Percentiles rank a stretch among this genome's conserved stretches.
Evolutionary conservation across 2,797 vertebrate species (phyloP).

Genomic region (Tympanoctomys barrerae): DNA sequence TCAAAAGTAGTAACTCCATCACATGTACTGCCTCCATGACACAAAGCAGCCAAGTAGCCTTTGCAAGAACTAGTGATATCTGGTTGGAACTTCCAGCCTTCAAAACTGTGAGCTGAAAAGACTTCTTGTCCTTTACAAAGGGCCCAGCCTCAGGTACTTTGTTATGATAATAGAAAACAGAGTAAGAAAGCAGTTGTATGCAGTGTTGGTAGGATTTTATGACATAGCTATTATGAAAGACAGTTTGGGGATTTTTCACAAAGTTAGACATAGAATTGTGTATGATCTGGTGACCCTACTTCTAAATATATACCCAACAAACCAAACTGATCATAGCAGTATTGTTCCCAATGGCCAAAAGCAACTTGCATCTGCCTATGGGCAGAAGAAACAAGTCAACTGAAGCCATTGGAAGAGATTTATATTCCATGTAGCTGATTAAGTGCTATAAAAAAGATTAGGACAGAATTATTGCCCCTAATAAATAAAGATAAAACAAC

Average conservation of each 20-base stretch:
- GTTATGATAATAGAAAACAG: background rate
- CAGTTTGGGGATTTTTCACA: background rate
- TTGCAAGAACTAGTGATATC: background rate
- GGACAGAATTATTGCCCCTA: constrained; percentile 46
- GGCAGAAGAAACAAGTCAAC: background rate
- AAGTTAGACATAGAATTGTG: background rate
- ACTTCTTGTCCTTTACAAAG: background rate
- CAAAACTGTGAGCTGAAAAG: background rate
- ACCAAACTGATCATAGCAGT: background rate
- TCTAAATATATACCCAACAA: background rate
- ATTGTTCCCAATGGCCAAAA: background rate
- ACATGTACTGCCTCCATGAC: background rate
- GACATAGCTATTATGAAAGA: background rate
- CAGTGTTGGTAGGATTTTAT: background rate
- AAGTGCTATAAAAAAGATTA: constrained; percentile 27
- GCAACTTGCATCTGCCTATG: too few species aligned
- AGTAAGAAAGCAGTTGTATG: too few species aligned
- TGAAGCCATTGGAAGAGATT: background rate
- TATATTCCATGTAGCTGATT: background rate
- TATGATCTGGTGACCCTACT: background rate
- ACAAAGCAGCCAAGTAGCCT: background rate
- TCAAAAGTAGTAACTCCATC: background rate
- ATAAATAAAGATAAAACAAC: constrained; percentile 70
- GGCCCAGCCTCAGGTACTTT: background rate
- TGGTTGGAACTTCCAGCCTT: background rate